Conservation (phyloP, 2,113 vertebrate genomes). For the Nothocercus nigrocapillus region DNA sequence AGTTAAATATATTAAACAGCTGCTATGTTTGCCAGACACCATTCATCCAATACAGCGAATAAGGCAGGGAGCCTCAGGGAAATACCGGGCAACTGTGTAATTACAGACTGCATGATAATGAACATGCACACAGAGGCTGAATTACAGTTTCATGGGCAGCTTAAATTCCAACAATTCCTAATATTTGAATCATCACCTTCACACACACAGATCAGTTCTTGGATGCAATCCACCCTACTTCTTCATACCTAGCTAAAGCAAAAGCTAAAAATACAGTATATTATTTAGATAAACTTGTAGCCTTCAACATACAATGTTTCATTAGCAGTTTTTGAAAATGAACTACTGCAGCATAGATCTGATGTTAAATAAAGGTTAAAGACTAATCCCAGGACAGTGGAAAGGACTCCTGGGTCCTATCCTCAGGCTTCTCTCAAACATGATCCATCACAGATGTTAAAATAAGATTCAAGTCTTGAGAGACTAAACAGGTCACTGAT, state of each 20-base stretch:
- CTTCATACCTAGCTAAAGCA: neutral
- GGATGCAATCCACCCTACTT: neutral
- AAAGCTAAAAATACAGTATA: neutral
- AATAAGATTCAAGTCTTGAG: neutral
- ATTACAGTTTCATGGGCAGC: neutral
- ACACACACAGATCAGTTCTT: neutral
- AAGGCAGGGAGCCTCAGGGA: neutral
- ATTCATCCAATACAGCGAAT: neutral
- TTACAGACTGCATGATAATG: constrained; percentile 20
- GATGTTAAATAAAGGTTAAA: neutral
- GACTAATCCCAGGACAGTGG: neutral
- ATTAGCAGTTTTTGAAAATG: neutral
- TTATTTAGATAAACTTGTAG: neutral
- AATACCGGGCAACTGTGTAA: neutral
- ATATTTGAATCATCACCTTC: neutral
- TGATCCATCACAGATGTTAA: neutral
- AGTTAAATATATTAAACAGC: constrained; percentile 34
- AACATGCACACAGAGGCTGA: neutral
- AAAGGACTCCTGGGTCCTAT: neutral
- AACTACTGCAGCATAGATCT: neutral
- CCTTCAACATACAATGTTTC: neutral
- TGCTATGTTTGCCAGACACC: neutral
- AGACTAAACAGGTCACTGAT: neutral
- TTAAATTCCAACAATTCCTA: neutral
- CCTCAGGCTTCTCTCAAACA: neutral